Base-by-base conservation (phyloP, 37 sponge, comb jelly and placozoan species). In the Ianthella basta region DNA sequence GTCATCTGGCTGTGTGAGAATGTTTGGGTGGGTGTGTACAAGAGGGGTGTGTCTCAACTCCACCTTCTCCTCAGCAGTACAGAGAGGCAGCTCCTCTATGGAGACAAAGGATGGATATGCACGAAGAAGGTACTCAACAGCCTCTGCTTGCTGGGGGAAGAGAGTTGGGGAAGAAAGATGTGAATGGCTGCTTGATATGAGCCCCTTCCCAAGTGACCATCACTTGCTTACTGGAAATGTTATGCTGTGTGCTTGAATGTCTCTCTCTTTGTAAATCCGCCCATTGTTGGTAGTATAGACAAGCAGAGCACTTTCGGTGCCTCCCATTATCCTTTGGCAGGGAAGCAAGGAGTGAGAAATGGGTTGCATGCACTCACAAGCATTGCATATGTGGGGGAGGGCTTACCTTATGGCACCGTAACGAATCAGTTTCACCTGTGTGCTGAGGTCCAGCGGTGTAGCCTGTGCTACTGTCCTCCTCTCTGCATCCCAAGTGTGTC, bases 341-440 rank as follows among this genome's bases (percentile, higher is more conserved):
- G n/a, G n/a, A n/a, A n/a, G n/a, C n/a, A n/a, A n/a, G 8, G 8
- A 44, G 50, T 44, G 50, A 8, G 50, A 44, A 44, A 44, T 44
- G 8, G 50, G 3, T 44, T 10, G 50, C 50, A 44, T 44, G 50
- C 3, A 3, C 50, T 8, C 8, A 8, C 50, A 3, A 44, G 8
- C 50, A 44, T 3, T 3, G 50, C 3, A 3, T 44, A 44, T 8
- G 6, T 3, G 3, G 3, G 50, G 50, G 8, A 8, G 3, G 50
- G 50, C 75, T 27, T 35, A 88, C 94, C 94, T 91, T 3, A 86
- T 59, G 20, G 70, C 56, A 32, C 74, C 85, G 55, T 81, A 29
- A 19, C 94, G 89, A 12, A 91, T 35, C 1, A 94, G 39, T 69
- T 88, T 91, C 38, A 94, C 84, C 24, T 72, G 21, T 0, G 89